Base-by-base conservation (phyloP, 2,888 invertebrate genomes). In the Oegoconia quadripuncta region DNA sequence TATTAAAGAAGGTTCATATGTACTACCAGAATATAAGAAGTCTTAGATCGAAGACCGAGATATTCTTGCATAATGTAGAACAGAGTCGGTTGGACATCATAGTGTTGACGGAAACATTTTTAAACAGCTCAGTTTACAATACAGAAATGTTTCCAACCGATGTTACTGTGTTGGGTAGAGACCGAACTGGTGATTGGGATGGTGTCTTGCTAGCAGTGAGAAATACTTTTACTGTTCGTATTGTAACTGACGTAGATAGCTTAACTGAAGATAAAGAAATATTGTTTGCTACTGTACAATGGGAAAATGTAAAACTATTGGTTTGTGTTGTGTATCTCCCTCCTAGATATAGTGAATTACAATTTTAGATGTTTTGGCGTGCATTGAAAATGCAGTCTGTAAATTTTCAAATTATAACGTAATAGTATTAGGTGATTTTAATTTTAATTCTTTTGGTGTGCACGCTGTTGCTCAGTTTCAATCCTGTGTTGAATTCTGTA, bases 11-110 rank as follows among this genome's bases (percentile, higher is more conserved):
- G n/a, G n/a, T n/a, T n/a, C n/a, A n/a, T n/a, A n/a, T n/a, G n/a
- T n/a, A n/a, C 6, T 29, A 43, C 17, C 42, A 43, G 22, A 43
- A 43, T 18, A 39, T 43, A 6, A 23, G 39, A 1, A 37, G 43
- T 2, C 14, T 44, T 14, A 25, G 37, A 11, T 34, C 40, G 1
- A 44, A 44, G n/a, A 40, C 40, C 7, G 9, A 2, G 8, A 5
- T 11, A 4, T 38, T 41, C 27, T 7, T 14, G 5, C 31, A 29
- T 17, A 44, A 37, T 17, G 31, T 40, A 1, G 13, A 4, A 8
- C 11, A 4, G 9, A 28, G 29, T 25, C 18, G 13, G 2, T 37
- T 3, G 18, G 34, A 34, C 20, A 32, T 41, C 3, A 22, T 41
- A 7, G 41, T 25, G 3, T 9, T 41, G 17, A 41, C 41, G 1